Conservation (phyloP, 2,113 vertebrate species). For the Globicephala melas region DNA sequence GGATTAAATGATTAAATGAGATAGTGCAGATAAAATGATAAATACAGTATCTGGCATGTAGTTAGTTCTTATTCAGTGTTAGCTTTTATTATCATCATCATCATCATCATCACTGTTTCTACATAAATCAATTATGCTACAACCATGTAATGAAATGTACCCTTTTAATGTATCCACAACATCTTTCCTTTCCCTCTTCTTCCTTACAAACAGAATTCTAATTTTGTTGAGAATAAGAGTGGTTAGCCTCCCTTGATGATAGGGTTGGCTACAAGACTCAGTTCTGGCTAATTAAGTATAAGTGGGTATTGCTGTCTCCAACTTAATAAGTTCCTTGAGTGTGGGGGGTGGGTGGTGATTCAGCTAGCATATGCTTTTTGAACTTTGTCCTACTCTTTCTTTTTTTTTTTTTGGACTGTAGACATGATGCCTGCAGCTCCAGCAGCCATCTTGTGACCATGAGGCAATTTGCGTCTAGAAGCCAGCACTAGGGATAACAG, state of each 20-base stretch:
- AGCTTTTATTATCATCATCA: background rate
- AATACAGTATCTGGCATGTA: background rate
- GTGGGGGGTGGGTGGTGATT: background rate
- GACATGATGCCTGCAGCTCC: background rate
- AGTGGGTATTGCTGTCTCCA: background rate
- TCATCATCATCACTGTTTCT: background rate
- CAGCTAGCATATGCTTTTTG: background rate
- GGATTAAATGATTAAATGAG: background rate
- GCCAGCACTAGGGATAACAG: background rate
- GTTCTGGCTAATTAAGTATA: background rate
- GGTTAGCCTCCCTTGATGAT: background rate
- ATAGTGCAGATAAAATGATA: background rate
- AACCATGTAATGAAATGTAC: background rate
- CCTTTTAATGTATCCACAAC: background rate
- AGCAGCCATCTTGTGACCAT: background rate
- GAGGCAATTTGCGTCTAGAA: background rate
- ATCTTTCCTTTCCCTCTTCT: background rate
- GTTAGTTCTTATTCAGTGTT: background rate
- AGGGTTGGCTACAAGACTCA: background rate
- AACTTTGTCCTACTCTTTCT: background rate
- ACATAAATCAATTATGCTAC: background rate
- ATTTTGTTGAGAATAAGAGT: background rate
- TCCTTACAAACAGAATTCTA: background rate
- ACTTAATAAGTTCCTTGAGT: background rate
- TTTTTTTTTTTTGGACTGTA: background rate